Conservation (phyloP, 2,797 vertebrate genomes). For the Pantherophis alleghaniensis region DNA sequence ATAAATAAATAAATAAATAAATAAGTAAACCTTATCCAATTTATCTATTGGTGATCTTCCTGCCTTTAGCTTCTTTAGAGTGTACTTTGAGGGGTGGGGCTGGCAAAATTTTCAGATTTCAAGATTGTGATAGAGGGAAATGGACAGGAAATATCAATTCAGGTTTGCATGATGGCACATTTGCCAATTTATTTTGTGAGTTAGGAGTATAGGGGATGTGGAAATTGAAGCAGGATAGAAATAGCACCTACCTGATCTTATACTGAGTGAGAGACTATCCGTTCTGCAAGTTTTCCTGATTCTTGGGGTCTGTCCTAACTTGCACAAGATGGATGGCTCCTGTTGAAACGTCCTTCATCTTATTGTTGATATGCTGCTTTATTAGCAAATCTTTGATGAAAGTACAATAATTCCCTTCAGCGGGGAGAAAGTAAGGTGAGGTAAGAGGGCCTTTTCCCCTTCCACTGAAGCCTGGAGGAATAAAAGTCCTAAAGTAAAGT, state of each 20-base stretch:
- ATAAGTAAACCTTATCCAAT: background rate
- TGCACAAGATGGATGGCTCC: background rate
- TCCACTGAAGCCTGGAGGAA: background rate
- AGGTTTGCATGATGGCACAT: background rate
- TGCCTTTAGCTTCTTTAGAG: background rate
- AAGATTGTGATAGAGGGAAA: background rate
- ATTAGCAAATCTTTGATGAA: background rate
- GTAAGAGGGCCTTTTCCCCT: background rate
- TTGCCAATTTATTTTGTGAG: background rate
- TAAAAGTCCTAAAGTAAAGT: background rate
- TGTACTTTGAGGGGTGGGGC: background rate
- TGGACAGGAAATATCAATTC: background rate
- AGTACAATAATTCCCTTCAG: background rate
- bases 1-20: background rate
- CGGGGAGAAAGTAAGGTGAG: background rate
- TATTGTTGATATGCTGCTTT: background rate
- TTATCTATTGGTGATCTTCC: background rate
- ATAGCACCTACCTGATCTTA: background rate
- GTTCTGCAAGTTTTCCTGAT: background rate
- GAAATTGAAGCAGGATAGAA: background rate
- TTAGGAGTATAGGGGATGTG: background rate
- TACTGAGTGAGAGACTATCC: background rate
- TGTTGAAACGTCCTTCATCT: background rate
- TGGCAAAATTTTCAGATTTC: background rate
- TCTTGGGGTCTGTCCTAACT: background rate